Evolutionary conservation across 2,113 vertebrate genomes (phyloP).

Genomic region (Strigops habroptila): DNA sequence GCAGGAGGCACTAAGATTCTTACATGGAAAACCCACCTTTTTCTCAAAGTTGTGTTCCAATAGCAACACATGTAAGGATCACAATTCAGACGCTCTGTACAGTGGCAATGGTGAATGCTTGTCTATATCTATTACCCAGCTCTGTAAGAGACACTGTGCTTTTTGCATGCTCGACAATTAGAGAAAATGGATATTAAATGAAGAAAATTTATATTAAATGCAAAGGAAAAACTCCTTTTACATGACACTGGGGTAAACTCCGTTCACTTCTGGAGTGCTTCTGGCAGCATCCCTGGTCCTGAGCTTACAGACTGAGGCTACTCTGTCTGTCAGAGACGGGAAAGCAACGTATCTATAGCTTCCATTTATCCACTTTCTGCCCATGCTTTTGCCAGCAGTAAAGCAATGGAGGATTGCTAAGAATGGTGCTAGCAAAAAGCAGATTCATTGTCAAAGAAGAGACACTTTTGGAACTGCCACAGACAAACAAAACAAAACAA

Average conservation of each 20-base stretch:
- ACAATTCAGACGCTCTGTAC: not conserved
- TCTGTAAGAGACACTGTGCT: not conserved
- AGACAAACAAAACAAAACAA: not conserved
- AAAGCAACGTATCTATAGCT: not conserved
- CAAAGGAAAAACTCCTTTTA: not conserved
- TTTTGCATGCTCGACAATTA: not conserved
- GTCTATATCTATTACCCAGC: not conserved
- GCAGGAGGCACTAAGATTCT: not conserved
- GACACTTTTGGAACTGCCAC: not conserved
- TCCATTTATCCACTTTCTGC: not conserved
- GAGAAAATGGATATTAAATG: not conserved
- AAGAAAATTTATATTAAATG: not conserved
- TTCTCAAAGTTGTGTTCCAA: not conserved
- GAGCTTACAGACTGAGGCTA: not conserved
- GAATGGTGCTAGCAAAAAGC: not conserved
- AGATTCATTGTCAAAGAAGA: not conserved
- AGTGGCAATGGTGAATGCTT: not conserved
- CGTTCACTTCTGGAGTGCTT: not conserved
- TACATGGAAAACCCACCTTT: not conserved
- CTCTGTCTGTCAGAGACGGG: not conserved
- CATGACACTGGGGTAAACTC: rapidly evolving
- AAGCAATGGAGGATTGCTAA: not conserved
- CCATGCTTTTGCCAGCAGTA: not conserved
- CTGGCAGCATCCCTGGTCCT: not conserved
- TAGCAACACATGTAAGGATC: not conserved